Percentiles rank a stretch among this genome's conserved stretches.
Conservation (phyloP, 2,113 vertebrate species). For the Hiodon tergisus region DNA sequence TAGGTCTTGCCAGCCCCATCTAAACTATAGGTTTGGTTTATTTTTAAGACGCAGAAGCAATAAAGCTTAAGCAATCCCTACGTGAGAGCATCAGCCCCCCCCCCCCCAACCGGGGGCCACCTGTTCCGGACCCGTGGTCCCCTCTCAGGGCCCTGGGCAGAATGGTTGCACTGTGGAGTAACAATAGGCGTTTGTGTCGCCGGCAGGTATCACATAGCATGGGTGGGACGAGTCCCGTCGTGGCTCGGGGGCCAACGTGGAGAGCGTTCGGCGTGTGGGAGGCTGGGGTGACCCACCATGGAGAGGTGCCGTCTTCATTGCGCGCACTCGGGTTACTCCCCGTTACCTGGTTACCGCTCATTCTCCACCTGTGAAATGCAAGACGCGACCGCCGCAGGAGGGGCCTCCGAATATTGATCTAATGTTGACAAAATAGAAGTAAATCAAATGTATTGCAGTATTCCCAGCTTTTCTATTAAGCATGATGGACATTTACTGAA, state of each 20-base stretch:
- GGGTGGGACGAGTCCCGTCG: background rate
- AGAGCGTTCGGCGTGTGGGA: background rate
- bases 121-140: background rate
- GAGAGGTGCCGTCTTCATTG: background rate
- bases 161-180: background rate
- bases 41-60: background rate
- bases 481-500: no score
- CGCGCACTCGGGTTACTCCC: slow-evolving; percentile 30
- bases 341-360: slow-evolving; percentile 25
- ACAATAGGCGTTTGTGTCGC: slow-evolving; percentile 9
- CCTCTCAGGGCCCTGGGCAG: background rate
- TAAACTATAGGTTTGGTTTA: no score
- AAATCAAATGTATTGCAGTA: no score
- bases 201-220: background rate
- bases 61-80: background rate
- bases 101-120: background rate
- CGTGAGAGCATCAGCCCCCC: background rate
- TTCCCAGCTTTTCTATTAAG: no score
- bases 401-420: no score
- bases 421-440: no score
- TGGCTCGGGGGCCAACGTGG: background rate
- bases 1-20: no score
- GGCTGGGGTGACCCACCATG: slow-evolving; percentile 20
- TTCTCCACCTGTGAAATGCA: slow-evolving; percentile 7
- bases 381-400: background rate